Conservation (phyloP, 1,140 invertebrate genomes). For the Bombus superbus region DNA sequence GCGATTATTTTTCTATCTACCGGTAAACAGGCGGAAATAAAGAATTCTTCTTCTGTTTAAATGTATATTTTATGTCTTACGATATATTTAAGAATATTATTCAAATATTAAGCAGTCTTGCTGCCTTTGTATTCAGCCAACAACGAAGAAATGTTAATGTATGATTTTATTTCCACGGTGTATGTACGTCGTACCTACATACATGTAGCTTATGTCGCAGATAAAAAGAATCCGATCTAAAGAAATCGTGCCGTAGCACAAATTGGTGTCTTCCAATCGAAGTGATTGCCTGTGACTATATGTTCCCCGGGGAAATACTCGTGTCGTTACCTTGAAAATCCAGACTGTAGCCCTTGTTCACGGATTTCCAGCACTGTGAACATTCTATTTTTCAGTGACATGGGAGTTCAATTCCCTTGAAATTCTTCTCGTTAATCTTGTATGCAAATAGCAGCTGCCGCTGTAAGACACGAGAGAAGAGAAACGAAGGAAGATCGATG, state of each 20-base stretch:
- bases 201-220: slow-evolving; percentile 2
- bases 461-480: neutral
- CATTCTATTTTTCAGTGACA: slow-evolving; percentile 16
- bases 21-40: too few species aligned
- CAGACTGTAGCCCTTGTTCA: slow-evolving; percentile 44
- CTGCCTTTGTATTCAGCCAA: too few species aligned
- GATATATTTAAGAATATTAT: too few species aligned
- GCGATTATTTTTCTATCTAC: too few species aligned
- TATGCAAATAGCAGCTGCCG: neutral
- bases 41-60: too few species aligned
- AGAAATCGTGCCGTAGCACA: slow-evolving; percentile 42
- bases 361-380: neutral
- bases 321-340: slow-evolving; percentile 60
- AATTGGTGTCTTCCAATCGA: slow-evolving; percentile 49
- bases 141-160: too few species aligned
- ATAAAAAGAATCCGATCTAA: slow-evolving; percentile 37
- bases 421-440: slow-evolving; percentile 15
- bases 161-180: too few species aligned
- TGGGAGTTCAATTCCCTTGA: neutral
- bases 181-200: too few species aligned
- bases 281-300: slow-evolving; percentile 52
- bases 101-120: too few species aligned
- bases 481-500: neutral
- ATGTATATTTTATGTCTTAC: too few species aligned
- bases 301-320: slow-evolving; percentile 54